These are phyloP conservation scores for Lanistes nyassanus DNA, from an alignment of 1,140 invertebrate genomes.

Conservation along the genomic window DNA sequence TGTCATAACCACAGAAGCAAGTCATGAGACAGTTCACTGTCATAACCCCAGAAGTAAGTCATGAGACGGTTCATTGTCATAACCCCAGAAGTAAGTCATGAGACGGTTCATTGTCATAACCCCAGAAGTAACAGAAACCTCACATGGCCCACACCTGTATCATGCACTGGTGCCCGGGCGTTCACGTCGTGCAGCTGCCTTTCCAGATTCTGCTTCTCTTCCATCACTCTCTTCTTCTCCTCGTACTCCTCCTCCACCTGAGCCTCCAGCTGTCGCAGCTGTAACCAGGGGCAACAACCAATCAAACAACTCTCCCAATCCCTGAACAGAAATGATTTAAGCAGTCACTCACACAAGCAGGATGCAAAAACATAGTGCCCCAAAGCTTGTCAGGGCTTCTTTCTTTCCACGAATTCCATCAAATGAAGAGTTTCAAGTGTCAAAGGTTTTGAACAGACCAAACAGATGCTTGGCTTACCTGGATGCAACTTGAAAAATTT, in stretches of 20 bases:
- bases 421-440: no score
- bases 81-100: no score
- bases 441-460: no score
- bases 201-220: slow-evolving; percentile 92
- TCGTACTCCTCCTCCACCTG: slow-evolving; percentile 94
- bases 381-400: no score
- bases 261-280: slow-evolving; percentile 79
- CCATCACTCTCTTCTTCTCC: slow-evolving; percentile 84
- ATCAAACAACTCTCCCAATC: background rate
- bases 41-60: no score
- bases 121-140: background rate
- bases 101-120: background rate
- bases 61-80: no score
- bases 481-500: no score
- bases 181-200: slow-evolving; percentile 81
- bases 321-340: background rate
- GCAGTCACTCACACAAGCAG: background rate
- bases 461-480: no score
- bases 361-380: background rate
- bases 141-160: slow-evolving; percentile 55
- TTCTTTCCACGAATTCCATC: no score
- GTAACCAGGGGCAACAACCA: slow-evolving; percentile 23
- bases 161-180: slow-evolving; percentile 66
- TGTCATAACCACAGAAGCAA: no score
- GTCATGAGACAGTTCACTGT: no score